Evolutionary conservation across 2,888 invertebrate genomes (phyloP), one percentile per base, ranked within the genome.

Genomic region (Chromoteleia sp.): DNA sequence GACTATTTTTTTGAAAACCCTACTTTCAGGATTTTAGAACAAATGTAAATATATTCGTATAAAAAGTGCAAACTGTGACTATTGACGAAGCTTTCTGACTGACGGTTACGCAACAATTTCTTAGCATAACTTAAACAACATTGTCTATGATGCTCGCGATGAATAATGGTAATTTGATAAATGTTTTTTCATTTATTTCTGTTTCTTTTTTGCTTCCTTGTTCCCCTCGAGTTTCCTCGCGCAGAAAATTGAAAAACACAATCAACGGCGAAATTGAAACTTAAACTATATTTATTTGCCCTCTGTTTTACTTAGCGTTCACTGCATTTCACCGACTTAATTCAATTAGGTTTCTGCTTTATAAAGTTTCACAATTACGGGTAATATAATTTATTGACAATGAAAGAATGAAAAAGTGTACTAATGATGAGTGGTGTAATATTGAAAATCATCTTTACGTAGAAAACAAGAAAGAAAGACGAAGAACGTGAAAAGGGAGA

Each of bases 121-220:
- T 50, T 14, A 17, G 50, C 71, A 59, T 59, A 71, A 71, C 59
- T 59, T 17, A 59, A 48, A 36, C 58, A 33, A 45, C 43, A 30
- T 54, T 65, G 48, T 52, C 8, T 5, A 3, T 25, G 7, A 3
- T 41, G 29, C 10, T 50, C 54, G 43, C 67, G 43, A 54, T 30
- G 33, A 30, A 15, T 68, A 68, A 68, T 68, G 43, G n/a, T 56
- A 65, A 65, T 52, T 17, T 21, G 25, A 65, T 21, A 48, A 48
- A n/a, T 14, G 30, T 45, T 10, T 17, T 61, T 14, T 29, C 10
- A 4, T 41, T 21, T 17, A 19, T 56, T 39, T 30, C 8, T 43
- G 1, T 14, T 41, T n/a, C n/a, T n/a, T n/a, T n/a, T n/a, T n/a
- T n/a, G n/a, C n/a, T n/a, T n/a, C n/a, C n/a, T n/a, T 8, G 5